Evolutionary conservation across 2,888 invertebrate species (phyloP).

Genomic region (Brachypalpus laphriformis): DNA sequence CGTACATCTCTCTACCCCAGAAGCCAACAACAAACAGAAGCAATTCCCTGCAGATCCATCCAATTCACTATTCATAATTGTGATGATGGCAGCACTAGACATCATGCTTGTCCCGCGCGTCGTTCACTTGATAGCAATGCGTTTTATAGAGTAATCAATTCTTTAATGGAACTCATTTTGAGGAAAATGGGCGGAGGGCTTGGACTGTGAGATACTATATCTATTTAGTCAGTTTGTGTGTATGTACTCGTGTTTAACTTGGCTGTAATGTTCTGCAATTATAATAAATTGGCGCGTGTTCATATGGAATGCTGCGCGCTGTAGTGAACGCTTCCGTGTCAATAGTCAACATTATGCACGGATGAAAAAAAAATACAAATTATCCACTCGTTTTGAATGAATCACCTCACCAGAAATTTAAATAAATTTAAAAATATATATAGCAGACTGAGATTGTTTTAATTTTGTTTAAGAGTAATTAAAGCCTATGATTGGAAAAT

Average conservation of each 20-base stretch:
- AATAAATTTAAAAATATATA: not conserved
- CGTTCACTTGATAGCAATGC: slow-evolving; percentile 48
- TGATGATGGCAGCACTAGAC: slow-evolving; percentile 35
- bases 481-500: not conserved
- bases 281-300: slow-evolving; percentile 48
- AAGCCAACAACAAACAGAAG: slow-evolving; percentile 32
- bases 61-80: no score
- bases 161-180: slow-evolving; percentile 56
- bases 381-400: not conserved
- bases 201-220: slow-evolving; percentile 13
- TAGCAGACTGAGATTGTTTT: not conserved
- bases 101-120: not conserved
- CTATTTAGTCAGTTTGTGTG: not conserved
- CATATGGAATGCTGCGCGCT: slow-evolving; percentile 1
- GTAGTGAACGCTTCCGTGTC: slow-evolving; percentile 18
- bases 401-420: not conserved
- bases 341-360: not conserved
- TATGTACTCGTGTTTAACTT: not conserved
- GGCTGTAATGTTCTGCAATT: slow-evolving; percentile 38
- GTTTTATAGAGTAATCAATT: slow-evolving; percentile 60
- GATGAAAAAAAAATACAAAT: not conserved
- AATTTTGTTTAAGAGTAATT: not conserved
- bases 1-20: slow-evolving; percentile 15
- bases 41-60: slow-evolving; percentile 53
- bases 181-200: slow-evolving; percentile 4